Evolutionary conservation across 2,113 vertebrate species (phyloP), one percentile per base, ranked within the genome.

Genomic region (Scopus umbretta): DNA sequence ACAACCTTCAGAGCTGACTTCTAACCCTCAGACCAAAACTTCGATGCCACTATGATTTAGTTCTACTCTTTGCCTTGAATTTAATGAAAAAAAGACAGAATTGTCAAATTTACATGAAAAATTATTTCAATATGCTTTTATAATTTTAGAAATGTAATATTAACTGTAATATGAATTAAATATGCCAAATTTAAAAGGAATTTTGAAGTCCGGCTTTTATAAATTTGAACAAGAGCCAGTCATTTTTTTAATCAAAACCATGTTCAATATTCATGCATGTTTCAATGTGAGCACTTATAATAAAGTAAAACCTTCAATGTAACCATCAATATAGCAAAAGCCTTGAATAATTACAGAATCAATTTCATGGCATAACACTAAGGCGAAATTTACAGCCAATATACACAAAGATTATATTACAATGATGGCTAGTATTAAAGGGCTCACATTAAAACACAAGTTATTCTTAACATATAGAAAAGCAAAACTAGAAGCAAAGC

Each of bases 231-330:
- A 89, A 92, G 53, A 91, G 74, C n/a, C 86, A 94, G 86, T 32
- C 67, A 52, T 90, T 86, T 95, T 90, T 97, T 90, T 89, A 93
- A 96, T 96, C 92, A 92, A 96, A 96, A 93, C 42, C 79, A 56
- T 32, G 71, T 96, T 95, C 97, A 96, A 94, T 97, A 97, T 94
- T 97, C 58, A 97, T 96, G 82, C 74, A 43, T 56, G 78, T 80
- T 89, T 92, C 71, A 90, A 11, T 90, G 42, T 63, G 87, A 95
- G 89, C 74, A 73, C 58, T 95, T 92, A 43, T 14, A 90, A 95
- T 70, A 76, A 61, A 90, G 70, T 32, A 95, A 96, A 95, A 55
- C 55, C 25, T 72, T 92, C 89, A 74, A 3, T 67, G 38, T 42
- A 70, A 56, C 66, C 78, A 85, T 80, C 78, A 92, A 66, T 82